phyloP scores from a whole-genome alignment of 2,888 invertebrate species.

The Urechis unicinctus region DNA sequence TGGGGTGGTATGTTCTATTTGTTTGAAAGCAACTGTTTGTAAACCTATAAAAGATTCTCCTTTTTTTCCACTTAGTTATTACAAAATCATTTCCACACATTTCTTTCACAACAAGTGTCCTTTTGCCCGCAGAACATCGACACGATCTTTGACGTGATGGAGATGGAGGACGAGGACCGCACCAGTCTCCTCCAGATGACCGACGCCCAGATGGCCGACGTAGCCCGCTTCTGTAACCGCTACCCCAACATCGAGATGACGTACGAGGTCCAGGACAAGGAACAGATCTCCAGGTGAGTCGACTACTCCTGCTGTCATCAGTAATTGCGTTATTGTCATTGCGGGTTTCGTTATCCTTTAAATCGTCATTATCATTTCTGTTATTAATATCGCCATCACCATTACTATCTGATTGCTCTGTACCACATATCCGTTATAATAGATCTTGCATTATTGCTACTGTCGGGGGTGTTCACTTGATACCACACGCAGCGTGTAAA shows the following conservation, averaged over 20 bases:
- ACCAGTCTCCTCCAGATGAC: slow-evolving; percentile 64
- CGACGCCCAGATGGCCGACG: slow-evolving; percentile 90
- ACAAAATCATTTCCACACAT: too few species aligned
- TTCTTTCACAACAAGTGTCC: neutral
- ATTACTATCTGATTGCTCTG: slow-evolving; percentile 3
- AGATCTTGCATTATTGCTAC: slow-evolving; percentile 58
- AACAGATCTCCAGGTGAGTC: slow-evolving; percentile 58
- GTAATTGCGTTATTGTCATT: too few species aligned
- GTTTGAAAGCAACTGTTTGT: too few species aligned
- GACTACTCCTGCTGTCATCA: neutral
- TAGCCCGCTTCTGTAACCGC: slow-evolving; percentile 95
- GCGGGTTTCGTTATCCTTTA: too few species aligned
- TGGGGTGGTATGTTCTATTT: too few species aligned
- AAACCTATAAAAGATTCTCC: too few species aligned
- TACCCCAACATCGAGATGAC: slow-evolving; percentile 97
- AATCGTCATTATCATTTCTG: neutral
- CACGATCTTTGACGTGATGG: slow-evolving; percentile 93
- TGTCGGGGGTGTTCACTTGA: too few species aligned
- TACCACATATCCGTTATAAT: too few species aligned
- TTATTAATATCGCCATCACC: neutral
- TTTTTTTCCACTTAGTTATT: neutral
- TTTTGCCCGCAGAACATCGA: slow-evolving; percentile 68
- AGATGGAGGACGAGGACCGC: slow-evolving; percentile 81
- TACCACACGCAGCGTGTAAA: too few species aligned
- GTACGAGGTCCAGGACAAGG: slow-evolving; percentile 80